Percentiles rank a stretch among this genome's conserved stretches.
Evolutionary conservation across 2,113 vertebrate genomes (phyloP).

Genomic region (Entelurus aequoreus): DNA sequence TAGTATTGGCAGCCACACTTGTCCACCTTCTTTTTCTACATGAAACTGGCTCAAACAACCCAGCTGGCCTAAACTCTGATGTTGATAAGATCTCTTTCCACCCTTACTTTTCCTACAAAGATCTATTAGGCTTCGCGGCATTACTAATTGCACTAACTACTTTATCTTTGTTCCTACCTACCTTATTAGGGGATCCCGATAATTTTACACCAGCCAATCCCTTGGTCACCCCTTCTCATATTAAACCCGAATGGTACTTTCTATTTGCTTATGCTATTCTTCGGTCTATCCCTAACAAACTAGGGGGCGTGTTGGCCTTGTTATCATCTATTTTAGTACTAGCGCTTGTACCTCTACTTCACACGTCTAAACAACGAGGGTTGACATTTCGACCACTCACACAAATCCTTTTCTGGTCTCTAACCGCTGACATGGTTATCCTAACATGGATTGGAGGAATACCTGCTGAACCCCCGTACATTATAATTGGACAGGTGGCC

Average conservation of each 20-base stretch:
- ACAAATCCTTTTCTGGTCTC: constrained; percentile 20
- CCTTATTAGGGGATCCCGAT: background rate
- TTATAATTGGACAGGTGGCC: constrained; percentile 11
- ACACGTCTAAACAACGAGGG: constrained; percentile 24
- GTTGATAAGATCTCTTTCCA: too few species aligned
- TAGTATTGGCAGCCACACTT: too few species aligned
- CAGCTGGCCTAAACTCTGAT: too few species aligned
- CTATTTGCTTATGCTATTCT: too few species aligned
- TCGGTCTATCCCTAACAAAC: constrained; percentile 22
- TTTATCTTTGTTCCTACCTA: constrained; percentile 3
- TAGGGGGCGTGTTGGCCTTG: constrained; percentile 15
- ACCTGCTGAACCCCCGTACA: constrained; percentile 14
- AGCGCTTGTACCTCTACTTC: background rate
- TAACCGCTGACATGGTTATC: background rate
- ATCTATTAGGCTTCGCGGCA: too few species aligned
- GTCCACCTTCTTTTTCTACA: too few species aligned
- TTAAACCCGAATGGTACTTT: constrained; percentile 1
- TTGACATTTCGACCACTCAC: constrained; percentile 2
- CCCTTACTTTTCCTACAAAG: too few species aligned
- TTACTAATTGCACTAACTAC: too few species aligned
- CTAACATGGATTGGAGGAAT: constrained; percentile 22
- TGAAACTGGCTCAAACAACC: too few species aligned
- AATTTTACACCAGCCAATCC: constrained; percentile 6
- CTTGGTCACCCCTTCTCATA: background rate
- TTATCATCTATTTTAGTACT: constrained; percentile 6